Percentiles rank a stretch among this genome's conserved stretches.
These are phyloP conservation scores for Ochlodes sylvanus DNA, from an alignment of 2,888 invertebrate genomes.

Conservation along the genomic window DNA sequence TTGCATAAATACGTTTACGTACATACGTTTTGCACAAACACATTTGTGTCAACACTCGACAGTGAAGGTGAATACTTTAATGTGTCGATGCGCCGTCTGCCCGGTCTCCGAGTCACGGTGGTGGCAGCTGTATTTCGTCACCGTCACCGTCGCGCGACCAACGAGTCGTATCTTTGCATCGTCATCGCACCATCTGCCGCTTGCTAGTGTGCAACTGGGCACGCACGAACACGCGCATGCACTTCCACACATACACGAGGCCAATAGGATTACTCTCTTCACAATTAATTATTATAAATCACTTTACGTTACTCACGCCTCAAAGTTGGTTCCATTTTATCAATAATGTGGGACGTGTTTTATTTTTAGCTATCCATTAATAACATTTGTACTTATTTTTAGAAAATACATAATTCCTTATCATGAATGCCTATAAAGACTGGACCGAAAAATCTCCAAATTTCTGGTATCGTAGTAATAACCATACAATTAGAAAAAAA, in stretches of 20 bases:
- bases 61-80: neutral
- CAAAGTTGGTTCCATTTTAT: too few relatives aligned
- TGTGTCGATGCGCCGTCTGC: neutral
- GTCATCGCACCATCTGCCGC: conserved; percentile 22
- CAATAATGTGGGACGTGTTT: too few relatives aligned
- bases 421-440: too few relatives aligned
- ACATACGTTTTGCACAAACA: neutral
- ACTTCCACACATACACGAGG: neutral
- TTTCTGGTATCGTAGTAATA: too few relatives aligned
- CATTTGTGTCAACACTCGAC: conserved; percentile 7
- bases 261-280: neutral
- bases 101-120: neutral
- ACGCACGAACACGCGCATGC: neutral
- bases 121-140: conserved; percentile 22
- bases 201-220: neutral
- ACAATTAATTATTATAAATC: neutral
- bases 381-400: too few relatives aligned
- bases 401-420: too few relatives aligned
- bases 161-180: conserved; percentile 11
- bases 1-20: too few relatives aligned
- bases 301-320: too few relatives aligned
- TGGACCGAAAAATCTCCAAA: too few relatives aligned
- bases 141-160: conserved; percentile 7
- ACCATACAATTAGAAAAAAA: too few relatives aligned
- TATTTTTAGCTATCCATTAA: too few relatives aligned